A percentile compares a stretch with the other conserved stretches of the same genome.
Evolutionary conservation across 1,140 invertebrate genomes (phyloP).

Genomic region (Apis mellifera): DNA sequence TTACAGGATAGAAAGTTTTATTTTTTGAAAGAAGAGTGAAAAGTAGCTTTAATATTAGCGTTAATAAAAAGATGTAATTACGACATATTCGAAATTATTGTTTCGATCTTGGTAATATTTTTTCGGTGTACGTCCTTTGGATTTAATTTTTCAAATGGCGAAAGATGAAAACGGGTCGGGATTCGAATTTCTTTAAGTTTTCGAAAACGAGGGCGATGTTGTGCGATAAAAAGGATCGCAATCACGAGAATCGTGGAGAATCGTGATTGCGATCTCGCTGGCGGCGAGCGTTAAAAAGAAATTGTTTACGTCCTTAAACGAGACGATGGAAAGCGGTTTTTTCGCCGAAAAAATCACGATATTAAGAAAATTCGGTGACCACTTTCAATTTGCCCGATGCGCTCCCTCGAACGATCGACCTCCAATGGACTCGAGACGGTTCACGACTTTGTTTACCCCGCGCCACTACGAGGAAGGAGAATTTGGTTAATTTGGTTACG

Average conservation of each 20-base stretch:
- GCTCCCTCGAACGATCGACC: background rate
- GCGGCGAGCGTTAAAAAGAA: background rate
- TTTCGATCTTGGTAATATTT: too few relatives aligned
- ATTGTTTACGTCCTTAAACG: background rate
- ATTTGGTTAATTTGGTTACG: too few relatives aligned
- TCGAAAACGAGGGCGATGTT: background rate
- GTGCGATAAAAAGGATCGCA: background rate
- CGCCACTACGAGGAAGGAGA: background rate
- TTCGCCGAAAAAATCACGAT: background rate
- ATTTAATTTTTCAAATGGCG: too few relatives aligned
- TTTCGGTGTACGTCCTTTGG: too few relatives aligned
- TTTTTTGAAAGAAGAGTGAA: too few relatives aligned
- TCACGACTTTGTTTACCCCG: slow-evolving; percentile 25
- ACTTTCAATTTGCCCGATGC: slow-evolving; percentile 11
- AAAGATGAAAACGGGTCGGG: too few relatives aligned
- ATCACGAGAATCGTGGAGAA: background rate
- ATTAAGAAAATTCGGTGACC: slow-evolving; percentile 2
- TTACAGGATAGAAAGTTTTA: too few relatives aligned
- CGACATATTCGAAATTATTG: too few relatives aligned
- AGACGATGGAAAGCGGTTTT: too few relatives aligned
- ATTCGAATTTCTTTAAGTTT: background rate
- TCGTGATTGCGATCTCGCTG: background rate
- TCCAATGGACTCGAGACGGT: background rate
- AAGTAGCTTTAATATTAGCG: too few relatives aligned
- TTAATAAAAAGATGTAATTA: too few relatives aligned